phyloP scores from a whole-genome alignment of 2,888 invertebrate species.

The Pyrrhosoma nymphula region DNA sequence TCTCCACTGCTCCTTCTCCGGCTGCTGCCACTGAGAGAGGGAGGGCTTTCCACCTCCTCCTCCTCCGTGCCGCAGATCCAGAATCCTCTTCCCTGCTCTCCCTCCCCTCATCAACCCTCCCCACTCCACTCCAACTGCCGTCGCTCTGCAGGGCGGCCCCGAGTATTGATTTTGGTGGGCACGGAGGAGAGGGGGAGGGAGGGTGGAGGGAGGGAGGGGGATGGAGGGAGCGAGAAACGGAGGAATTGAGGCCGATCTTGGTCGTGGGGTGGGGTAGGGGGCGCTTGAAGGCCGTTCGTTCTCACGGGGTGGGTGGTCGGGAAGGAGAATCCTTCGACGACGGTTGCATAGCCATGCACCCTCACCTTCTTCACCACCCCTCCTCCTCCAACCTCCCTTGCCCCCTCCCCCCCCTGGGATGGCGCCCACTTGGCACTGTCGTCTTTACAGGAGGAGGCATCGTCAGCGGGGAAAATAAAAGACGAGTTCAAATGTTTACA shows the following conservation, averaged over 20 bases:
- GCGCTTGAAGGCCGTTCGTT: constrained; percentile 16
- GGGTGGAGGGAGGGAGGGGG: not conserved
- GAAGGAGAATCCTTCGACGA: not conserved
- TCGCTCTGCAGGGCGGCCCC: constrained; percentile 6
- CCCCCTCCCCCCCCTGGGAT: not conserved
- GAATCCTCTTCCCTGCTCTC: not conserved
- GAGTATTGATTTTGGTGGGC: constrained; percentile 56
- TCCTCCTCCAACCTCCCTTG: not conserved
- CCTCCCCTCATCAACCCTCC: not conserved
- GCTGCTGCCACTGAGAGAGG: too few species aligned
- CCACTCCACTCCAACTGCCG: not conserved
- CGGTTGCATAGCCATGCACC: constrained; percentile 42
- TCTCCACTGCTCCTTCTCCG: too few species aligned
- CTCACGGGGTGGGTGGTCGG: too few species aligned
- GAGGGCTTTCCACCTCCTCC: not conserved
- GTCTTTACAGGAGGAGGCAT: too few species aligned
- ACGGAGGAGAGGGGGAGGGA: not conserved
- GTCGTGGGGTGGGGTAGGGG: not conserved
- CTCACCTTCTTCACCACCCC: not conserved
- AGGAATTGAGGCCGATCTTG: constrained; percentile 48
- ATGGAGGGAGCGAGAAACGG: not conserved
- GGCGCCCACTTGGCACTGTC: constrained; percentile 39
- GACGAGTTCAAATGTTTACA: constrained; percentile 39
- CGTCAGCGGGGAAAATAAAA: too few species aligned
- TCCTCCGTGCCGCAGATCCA: not conserved